Percentiles rank a stretch among this genome's conserved stretches.
phyloP scores from a whole-genome alignment of 1,140 invertebrate species.

The Drosophila sp. region DNA sequence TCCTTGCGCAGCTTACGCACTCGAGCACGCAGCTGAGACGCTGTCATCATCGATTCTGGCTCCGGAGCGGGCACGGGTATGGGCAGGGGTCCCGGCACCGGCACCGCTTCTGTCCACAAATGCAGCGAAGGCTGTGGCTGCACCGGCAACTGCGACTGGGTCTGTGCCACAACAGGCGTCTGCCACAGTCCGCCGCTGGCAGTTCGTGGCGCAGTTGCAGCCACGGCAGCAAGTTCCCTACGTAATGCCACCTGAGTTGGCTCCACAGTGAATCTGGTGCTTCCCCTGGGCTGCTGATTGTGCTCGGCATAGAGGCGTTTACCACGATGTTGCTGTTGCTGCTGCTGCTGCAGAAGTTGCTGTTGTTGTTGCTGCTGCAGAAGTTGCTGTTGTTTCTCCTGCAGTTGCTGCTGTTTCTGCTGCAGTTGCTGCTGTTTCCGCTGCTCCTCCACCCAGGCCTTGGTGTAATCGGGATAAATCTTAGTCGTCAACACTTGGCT shows the following conservation, averaged over 20 bases:
- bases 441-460: slow-evolving; percentile 24
- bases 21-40: slow-evolving; percentile 8
- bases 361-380: slow-evolving; percentile 13
- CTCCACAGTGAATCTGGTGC: neutral
- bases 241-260: slow-evolving; percentile 9
- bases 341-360: slow-evolving; percentile 6
- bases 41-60: neutral
- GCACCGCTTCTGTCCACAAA: slow-evolving; percentile 21
- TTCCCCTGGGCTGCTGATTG: neutral
- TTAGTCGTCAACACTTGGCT: neutral
- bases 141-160: neutral
- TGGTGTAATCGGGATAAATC: neutral
- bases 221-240: slow-evolving; percentile 54
- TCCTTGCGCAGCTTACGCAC: slow-evolving; percentile 26
- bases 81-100: slow-evolving; percentile 27
- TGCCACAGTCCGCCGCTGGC: slow-evolving; percentile 32
- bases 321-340: slow-evolving; percentile 1
- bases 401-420: slow-evolving; percentile 1
- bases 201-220: slow-evolving; percentile 40
- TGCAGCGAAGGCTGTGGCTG: neutral
- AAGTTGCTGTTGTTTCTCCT: neutral
- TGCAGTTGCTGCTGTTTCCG: slow-evolving; percentile 6
- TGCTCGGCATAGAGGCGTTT: slow-evolving; percentile 6
- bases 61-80: neutral
- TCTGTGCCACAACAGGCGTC: slow-evolving; percentile 6